phyloP scores from a whole-genome alignment of 2,888 invertebrate genomes.

The Sphaeridia pumilis region DNA sequence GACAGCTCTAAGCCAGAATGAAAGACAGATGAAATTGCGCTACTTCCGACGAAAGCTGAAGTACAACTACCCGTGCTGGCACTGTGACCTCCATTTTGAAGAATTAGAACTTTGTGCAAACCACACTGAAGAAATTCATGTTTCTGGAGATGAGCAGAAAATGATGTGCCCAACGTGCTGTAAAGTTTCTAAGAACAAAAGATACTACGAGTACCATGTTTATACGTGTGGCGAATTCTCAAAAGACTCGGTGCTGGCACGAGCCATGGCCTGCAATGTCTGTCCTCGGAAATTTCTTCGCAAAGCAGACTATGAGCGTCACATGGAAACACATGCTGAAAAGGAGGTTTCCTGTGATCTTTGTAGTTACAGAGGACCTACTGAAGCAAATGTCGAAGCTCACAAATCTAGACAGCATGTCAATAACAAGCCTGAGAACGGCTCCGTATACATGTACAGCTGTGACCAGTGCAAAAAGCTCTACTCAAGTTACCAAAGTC shows the following conservation, averaged over 20 bases:
- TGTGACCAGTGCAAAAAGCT: neutral
- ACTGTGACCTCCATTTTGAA: neutral
- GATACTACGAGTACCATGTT: neutral
- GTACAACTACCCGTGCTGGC: conserved; percentile 6
- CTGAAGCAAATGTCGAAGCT: neutral
- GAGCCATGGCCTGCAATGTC: neutral
- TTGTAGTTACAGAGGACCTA: neutral
- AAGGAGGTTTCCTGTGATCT: neutral
- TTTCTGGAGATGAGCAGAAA: too few species aligned
- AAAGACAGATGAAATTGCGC: too few species aligned
- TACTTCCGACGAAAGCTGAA: conserved; percentile 1
- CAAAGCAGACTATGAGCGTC: neutral
- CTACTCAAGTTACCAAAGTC: neutral
- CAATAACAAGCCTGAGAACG: neutral
- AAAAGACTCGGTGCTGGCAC: neutral
- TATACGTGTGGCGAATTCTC: neutral
- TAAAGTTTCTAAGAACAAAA: neutral
- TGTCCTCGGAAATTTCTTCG: conserved; percentile 2
- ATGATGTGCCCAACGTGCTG: conserved; percentile 2
- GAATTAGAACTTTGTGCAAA: neutral
- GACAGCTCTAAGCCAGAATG: too few species aligned
- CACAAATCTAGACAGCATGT: conserved; percentile 3
- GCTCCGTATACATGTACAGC: neutral
- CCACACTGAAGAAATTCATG: conserved; percentile 5
- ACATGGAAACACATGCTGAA: neutral